These are phyloP conservation scores for Pseudolycoriella hygida DNA, from an alignment of 2,888 invertebrate species.

Conservation along the genomic window DNA sequence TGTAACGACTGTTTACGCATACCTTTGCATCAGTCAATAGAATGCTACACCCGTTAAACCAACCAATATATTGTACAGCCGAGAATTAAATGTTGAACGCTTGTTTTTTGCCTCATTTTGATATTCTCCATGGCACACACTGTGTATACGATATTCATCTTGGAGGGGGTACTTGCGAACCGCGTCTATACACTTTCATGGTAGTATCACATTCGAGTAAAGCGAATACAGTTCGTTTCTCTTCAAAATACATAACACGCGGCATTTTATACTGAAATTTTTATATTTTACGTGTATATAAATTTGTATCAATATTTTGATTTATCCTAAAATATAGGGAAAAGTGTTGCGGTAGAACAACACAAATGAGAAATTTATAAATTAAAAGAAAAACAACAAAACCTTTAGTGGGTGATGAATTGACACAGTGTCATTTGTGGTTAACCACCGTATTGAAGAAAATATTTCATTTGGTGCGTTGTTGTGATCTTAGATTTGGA, in stretches of 20 bases:
- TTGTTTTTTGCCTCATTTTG: neutral
- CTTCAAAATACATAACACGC: constrained; percentile 1
- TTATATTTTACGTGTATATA: neutral
- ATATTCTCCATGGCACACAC: constrained; percentile 1
- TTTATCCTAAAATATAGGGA: neutral
- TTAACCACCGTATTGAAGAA: too few relatives aligned
- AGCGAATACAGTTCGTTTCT: constrained; percentile 6
- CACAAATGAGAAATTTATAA: neutral
- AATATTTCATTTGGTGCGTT: too few relatives aligned
- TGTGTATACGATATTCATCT: neutral
- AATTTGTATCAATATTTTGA: neutral
- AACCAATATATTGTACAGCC: too few relatives aligned
- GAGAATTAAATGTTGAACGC: neutral
- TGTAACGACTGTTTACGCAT: too few relatives aligned
- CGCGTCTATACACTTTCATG: constrained; percentile 6
- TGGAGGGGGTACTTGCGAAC: constrained; percentile 6
- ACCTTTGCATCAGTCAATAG: too few relatives aligned
- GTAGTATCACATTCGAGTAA: constrained; percentile 7
- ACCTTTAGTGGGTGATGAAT: neutral
- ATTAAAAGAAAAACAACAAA: neutral
- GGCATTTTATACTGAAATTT: neutral
- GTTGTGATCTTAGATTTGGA: too few relatives aligned
- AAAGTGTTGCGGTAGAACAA: neutral
- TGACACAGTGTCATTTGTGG: too few relatives aligned
- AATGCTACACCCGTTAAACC: too few relatives aligned